Percentiles rank a stretch among this genome's conserved stretches.
Evolutionary conservation across 2,888 invertebrate species (phyloP).

Genomic region (Leptinotarsa rubiginosa): DNA sequence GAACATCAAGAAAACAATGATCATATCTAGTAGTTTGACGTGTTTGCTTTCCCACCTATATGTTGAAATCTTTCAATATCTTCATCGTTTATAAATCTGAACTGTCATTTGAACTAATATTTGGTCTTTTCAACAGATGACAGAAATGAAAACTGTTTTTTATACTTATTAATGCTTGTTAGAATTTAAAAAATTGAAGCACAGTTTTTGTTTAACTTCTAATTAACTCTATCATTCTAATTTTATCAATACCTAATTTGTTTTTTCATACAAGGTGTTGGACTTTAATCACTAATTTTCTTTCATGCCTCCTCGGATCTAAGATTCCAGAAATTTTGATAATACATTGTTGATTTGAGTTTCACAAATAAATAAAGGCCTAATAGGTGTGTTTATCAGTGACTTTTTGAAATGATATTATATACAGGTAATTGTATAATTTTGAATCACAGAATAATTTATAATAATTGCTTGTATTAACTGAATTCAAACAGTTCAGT

Average conservation of each 20-base stretch:
- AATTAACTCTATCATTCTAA: not conserved
- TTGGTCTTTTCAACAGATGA: no score
- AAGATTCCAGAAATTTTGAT: slow-evolving; percentile 66
- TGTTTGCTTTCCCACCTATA: no score
- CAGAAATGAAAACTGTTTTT: no score
- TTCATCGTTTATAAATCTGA: no score
- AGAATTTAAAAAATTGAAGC: slow-evolving; percentile 25
- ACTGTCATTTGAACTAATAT: no score
- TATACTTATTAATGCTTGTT: no score
- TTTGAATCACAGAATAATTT: not conserved
- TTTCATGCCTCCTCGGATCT: slow-evolving; percentile 61
- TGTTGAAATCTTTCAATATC: no score
- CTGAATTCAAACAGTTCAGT: not conserved
- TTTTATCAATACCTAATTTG: not conserved
- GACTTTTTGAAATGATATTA: slow-evolving; percentile 10
- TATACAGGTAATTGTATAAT: slow-evolving; percentile 19
- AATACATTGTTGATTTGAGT: slow-evolving; percentile 64
- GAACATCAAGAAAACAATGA: no score
- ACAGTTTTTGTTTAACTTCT: slow-evolving; percentile 29
- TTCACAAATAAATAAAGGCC: slow-evolving; percentile 44
- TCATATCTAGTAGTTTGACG: no score
- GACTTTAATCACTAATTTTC: slow-evolving; percentile 52
- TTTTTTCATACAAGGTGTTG: slow-evolving; percentile 39
- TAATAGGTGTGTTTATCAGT: slow-evolving; percentile 55
- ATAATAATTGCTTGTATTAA: not conserved